phyloP scores from a whole-genome alignment of 1,140 invertebrate genomes.

The Penaeus japonicus region DNA sequence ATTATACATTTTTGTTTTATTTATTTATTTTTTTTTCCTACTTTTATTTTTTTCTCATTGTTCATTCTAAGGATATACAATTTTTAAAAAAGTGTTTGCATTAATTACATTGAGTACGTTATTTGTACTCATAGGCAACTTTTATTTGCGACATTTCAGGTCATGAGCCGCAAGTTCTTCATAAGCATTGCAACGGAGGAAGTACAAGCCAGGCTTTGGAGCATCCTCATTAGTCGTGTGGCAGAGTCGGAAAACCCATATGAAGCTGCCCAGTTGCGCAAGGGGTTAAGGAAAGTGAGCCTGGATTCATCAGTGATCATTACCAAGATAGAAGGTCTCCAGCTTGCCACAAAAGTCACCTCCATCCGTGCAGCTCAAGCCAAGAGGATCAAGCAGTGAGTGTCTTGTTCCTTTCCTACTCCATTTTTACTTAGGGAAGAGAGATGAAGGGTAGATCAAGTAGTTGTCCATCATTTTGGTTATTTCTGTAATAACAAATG shows the following conservation, averaged over 20 bases:
- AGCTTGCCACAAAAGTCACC: slow-evolving; percentile 23
- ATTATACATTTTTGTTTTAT: not conserved
- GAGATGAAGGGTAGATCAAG: no score
- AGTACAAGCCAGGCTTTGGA: slow-evolving; percentile 12
- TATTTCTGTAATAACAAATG: no score
- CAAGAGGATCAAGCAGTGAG: slow-evolving; percentile 25
- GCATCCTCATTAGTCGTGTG: slow-evolving; percentile 28
- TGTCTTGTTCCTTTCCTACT: not conserved
- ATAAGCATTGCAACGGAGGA: slow-evolving; percentile 8
- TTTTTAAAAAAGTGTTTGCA: no score
- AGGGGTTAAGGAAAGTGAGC: slow-evolving; percentile 19
- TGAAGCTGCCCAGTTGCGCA: slow-evolving; percentile 18
- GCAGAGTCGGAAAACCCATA: slow-evolving; percentile 18
- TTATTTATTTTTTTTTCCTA: not conserved
- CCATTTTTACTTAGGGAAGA: no score
- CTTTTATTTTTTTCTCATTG: not conserved
- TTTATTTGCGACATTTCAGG: slow-evolving; percentile 1
- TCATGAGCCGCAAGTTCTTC: slow-evolving; percentile 33
- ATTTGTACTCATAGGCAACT: not conserved
- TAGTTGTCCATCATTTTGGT: no score
- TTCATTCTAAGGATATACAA: not conserved
- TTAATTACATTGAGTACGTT: no score
- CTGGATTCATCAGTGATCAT: slow-evolving; percentile 19
- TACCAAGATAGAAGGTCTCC: slow-evolving; percentile 19
- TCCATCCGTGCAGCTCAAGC: slow-evolving; percentile 18